Conservation (phyloP, 1,140 invertebrate species). For the Musca vetustissima region DNA sequence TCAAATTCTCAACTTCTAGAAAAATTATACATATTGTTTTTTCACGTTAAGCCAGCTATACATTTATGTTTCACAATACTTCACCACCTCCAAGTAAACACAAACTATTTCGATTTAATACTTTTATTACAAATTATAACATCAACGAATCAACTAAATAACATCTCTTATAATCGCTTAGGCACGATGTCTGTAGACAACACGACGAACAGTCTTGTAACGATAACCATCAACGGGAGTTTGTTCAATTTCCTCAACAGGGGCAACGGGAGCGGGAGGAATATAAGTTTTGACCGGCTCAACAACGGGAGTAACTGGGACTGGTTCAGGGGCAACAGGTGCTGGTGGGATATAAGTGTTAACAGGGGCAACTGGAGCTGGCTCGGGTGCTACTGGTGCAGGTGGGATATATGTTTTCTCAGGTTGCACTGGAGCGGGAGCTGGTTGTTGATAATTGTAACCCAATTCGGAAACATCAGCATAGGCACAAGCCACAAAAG, state of each 20-base stretch:
- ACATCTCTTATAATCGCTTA: constrained; percentile 22
- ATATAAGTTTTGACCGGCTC: constrained; percentile 27
- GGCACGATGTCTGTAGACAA: constrained; percentile 40
- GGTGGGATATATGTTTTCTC: constrained; percentile 11
- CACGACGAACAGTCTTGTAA: constrained; percentile 42
- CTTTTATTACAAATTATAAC: no score
- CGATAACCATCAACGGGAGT: constrained; percentile 34
- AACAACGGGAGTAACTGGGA: constrained; percentile 1
- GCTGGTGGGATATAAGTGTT: constrained; percentile 25
- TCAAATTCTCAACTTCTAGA: no score
- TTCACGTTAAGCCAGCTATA: no score
- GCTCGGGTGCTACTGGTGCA: constrained; percentile 32
- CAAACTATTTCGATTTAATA: no score
- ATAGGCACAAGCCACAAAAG: constrained; percentile 46
- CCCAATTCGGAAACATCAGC: constrained; percentile 45
- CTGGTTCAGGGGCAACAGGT: constrained; percentile 25
- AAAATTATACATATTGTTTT: no score
- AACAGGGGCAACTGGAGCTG: constrained; percentile 2
- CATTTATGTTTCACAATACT: no score
- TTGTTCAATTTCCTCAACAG: constrained; percentile 26
- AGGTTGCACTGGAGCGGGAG: constrained; percentile 28
- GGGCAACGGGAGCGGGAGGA: constrained; percentile 31
- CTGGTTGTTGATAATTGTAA: constrained; percentile 27
- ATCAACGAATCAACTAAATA: no score
- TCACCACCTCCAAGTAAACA: no score